Percentiles rank a stretch among this genome's conserved stretches.
Evolutionary conservation across 2,113 vertebrate genomes (phyloP).

Genomic region (Gnathochromis pfefferi): DNA sequence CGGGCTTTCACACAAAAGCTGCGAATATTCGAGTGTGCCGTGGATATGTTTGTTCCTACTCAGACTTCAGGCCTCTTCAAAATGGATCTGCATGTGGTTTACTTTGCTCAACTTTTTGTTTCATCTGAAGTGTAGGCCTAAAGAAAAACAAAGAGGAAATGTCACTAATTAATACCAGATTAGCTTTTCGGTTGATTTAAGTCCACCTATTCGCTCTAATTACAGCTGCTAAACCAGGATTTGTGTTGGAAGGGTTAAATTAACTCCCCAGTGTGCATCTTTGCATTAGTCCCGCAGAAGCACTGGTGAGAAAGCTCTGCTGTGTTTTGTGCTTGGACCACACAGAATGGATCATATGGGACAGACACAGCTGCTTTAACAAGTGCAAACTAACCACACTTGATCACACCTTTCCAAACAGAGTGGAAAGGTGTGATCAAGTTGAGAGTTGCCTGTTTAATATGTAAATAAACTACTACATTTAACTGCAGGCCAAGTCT

Average conservation of each 20-base stretch:
- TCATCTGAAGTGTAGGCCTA: fast-evolving
- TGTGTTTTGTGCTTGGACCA: neutral
- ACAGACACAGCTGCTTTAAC: neutral
- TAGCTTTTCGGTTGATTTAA: too few relatives aligned
- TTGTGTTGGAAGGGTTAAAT: neutral
- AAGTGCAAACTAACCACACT: neutral
- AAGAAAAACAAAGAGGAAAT: neutral
- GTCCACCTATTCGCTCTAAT: fast-evolving
- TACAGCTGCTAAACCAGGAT: neutral
- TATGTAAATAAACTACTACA: neutral
- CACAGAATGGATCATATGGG: neutral
- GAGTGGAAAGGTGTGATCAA: neutral
- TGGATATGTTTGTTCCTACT: neutral
- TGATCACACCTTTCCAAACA: fast-evolving
- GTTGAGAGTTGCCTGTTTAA: neutral
- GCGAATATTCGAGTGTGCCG: neutral
- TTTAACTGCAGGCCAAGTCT: neutral
- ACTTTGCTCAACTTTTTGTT: fast-evolving
- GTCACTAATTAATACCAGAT: neutral
- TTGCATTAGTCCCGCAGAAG: fast-evolving
- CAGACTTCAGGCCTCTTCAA: neutral
- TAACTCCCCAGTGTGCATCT: neutral
- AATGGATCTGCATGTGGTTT: neutral
- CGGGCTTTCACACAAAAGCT: neutral
- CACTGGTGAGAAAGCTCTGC: neutral